Base-by-base conservation (phyloP, 2,888 invertebrate genomes). In the Oligia strigilis region DNA sequence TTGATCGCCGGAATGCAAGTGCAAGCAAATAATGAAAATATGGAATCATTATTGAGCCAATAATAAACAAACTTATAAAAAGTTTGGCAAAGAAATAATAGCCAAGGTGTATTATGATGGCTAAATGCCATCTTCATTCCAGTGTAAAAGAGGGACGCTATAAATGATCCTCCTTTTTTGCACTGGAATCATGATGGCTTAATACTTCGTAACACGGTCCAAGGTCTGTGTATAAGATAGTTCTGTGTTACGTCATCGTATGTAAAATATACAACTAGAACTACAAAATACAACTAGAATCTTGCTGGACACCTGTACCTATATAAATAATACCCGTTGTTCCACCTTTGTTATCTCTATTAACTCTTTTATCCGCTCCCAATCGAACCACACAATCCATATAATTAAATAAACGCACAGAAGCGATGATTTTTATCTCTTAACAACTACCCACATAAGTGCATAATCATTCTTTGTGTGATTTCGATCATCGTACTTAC, bases 331-430 rank as follows among this genome's bases (percentile, higher is more conserved):
- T 49, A 40, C 46, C 6, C 9, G 29, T 23, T 81, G 13, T 46
- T 19, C 2, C 14, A n/a, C 13, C n/a, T 13, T 17, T 17, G 9
- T 46, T 69, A 55, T 62, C 36, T 55, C 6, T 46, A 67, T 69
- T 66, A 76, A 66, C 8, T 14, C 13, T n/a, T 70, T 36, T 67
- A 74, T 66, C 79, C 88, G 88, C 89, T 77, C 0, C 40, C 77
- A 87, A 72, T 82, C 62, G 40, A 67, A 82, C 86, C 80, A 6
- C 78, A 81, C 85, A 78, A 79, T 83, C 86, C 75, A 85, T 87
- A 90, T 87, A 90, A 91, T 91, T 86, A 90, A 89, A 90, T 89
- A 90, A 90, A 90, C 85, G 89, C 88, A 90, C 89, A 90, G 92
- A 87, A 91, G 92, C 87, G 83, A 73, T 78, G 91, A 92, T 92